Base-by-base conservation (phyloP, 2,888 invertebrate genomes). In the Exocentrus adspersus region DNA sequence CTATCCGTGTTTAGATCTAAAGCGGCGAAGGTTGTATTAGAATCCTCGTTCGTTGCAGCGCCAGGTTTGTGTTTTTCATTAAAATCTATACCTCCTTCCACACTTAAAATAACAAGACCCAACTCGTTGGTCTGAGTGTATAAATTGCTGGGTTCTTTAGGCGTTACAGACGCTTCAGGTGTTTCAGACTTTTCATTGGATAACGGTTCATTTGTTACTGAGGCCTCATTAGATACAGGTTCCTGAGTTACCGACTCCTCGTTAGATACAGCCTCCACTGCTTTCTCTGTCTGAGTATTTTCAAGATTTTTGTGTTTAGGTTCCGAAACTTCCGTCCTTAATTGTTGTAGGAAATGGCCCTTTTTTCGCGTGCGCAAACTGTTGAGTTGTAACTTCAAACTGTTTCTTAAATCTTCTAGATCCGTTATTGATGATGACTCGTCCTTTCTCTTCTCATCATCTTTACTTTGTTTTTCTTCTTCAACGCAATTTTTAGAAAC, bases 311-410 rank as follows among this genome's bases (percentile, higher is more conserved):
- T 30, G 30, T 32, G 45, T n/a, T 5, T 12, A 32, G 28, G 20
- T 37, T 68, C 61, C 5, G 51, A 21, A n/a, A 60, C 52, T 28
- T 64, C 61, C n/a, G 46, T 67, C 5, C 54, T 60, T 6, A 62
- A 24, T 17, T 53, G 21, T 54, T 68, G 59, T 1, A 72, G 28
- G 41, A 72, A 64, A 42, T 65, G 62, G 14, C 52, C 62, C 62
- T 73, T 77, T 54, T 76, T 79, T 52, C 69, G 70, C 37, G 68
- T 77, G 53, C 79, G 62, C 24, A 79, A 68, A 20, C 65, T 72
- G 48, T 60, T 70, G 17, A 79, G 62, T 56, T 79, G 79, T 45
- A 75, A 51, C 60, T 70, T 74, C 32, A 79, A 62, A 54, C 70
- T 75, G 53, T 77, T 70, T 43, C 77, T 48, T 21, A 79, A 67